Evolutionary conservation across 2,888 invertebrate species (phyloP).

Genomic region (Erannis defoliaria): DNA sequence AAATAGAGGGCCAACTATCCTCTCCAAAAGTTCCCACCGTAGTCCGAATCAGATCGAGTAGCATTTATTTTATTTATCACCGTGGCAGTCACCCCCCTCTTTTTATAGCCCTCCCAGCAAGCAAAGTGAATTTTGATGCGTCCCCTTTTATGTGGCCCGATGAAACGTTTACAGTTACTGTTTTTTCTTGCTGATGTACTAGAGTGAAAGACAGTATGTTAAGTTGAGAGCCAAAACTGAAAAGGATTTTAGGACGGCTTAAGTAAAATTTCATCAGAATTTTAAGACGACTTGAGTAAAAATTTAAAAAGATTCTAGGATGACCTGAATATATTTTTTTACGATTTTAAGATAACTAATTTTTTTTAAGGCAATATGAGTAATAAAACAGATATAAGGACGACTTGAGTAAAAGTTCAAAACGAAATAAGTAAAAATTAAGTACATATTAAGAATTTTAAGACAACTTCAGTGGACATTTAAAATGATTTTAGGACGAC

Average conservation of each 20-base stretch:
- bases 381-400: too few species aligned
- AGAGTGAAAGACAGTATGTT: constrained; percentile 33
- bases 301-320: too few species aligned
- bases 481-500: too few species aligned
- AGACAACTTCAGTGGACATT: too few species aligned
- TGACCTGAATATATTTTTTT: too few species aligned
- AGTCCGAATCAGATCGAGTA: constrained; percentile 47
- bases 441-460: too few species aligned
- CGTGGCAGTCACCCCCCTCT: constrained; percentile 53
- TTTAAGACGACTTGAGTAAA: too few species aligned
- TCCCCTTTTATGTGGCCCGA: constrained; percentile 69
- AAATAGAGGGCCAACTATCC: constrained; percentile 4
- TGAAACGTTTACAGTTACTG: constrained; percentile 67
- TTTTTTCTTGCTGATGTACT: constrained; percentile 42
- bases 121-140: constrained; percentile 82
- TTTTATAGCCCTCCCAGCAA: constrained; percentile 69
- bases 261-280: too few species aligned
- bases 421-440: too few species aligned
- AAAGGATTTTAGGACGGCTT: background rate
- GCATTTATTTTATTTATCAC: constrained; percentile 50
- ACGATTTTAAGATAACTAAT: too few species aligned
- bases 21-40: constrained; percentile 5
- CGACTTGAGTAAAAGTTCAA: too few species aligned
- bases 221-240: background rate
- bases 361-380: too few species aligned